Percentiles rank a stretch among this genome's conserved stretches.
Evolutionary conservation across 2,888 invertebrate genomes (phyloP).

Genomic region (Torymus aiolomorphi): DNA sequence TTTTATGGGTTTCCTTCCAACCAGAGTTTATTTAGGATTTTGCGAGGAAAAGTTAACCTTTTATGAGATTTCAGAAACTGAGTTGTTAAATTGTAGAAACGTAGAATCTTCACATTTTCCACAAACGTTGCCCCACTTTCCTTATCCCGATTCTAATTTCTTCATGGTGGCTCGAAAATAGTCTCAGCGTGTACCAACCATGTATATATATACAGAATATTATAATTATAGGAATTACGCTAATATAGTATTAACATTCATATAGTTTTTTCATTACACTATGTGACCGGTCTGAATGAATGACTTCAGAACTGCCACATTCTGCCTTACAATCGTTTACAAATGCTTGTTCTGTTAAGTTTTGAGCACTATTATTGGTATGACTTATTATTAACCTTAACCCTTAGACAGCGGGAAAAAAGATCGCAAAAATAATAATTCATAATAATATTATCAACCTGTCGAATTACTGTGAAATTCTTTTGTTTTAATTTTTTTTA

Average conservation of each 20-base stretch:
- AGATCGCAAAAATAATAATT: conserved; percentile 31
- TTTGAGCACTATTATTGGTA: conserved; percentile 58
- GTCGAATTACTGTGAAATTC: conserved; percentile 49
- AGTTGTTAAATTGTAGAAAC: conserved; percentile 7
- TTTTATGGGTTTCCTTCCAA: conserved; percentile 22
- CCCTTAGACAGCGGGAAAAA: conserved; percentile 32
- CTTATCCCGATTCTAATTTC: conserved; percentile 45
- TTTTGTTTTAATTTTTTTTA: conserved; percentile 27
- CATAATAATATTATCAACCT: background rate
- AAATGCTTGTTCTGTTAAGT: conserved; percentile 69
- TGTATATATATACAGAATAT: conserved; percentile 62
- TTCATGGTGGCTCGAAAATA: conserved; percentile 43
- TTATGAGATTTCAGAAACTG: conserved; percentile 20
- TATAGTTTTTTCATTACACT: conserved; percentile 35
- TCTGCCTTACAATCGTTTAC: conserved; percentile 60
- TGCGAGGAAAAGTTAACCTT: background rate
- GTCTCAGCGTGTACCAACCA: conserved; percentile 61
- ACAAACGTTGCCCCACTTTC: conserved; percentile 20
- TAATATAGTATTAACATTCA: conserved; percentile 53
- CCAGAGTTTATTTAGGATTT: conserved; percentile 16
- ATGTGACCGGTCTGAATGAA: conserved; percentile 33
- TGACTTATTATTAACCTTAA: conserved; percentile 46
- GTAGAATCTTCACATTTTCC: conserved; percentile 21
- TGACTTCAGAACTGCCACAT: conserved; percentile 55
- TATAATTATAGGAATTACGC: conserved; percentile 61